phyloP scores from a whole-genome alignment of 2,888 invertebrate genomes.

The Enchytraeus crypticus region DNA sequence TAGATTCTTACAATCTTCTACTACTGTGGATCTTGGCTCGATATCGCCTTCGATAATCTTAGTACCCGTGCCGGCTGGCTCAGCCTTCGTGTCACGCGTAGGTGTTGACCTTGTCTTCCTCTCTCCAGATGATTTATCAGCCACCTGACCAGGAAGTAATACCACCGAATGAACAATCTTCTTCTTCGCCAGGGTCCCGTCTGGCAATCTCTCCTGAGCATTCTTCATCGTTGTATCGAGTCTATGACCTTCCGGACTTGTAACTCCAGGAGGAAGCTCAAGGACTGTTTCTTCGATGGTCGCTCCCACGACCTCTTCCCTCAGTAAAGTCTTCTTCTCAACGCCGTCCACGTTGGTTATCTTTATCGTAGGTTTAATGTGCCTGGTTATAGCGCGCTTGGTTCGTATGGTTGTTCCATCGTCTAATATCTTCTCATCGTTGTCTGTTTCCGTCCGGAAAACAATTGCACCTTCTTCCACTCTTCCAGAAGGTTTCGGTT shows the following conservation, averaged over 20 bases:
- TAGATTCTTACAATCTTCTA: slow-evolving; percentile 5
- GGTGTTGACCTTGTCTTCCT: not conserved
- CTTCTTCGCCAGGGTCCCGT: not conserved
- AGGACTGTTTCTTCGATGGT: slow-evolving; percentile 5
- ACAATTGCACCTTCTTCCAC: slow-evolving; percentile 3
- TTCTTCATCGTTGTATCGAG: not conserved
- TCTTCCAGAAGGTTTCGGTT: not conserved
- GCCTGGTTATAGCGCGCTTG: slow-evolving; percentile 3
- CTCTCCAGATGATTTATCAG: not conserved
- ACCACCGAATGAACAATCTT: not conserved
- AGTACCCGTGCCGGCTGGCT: not conserved
- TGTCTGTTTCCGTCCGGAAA: not conserved
- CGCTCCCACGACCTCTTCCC: slow-evolving; percentile 4
- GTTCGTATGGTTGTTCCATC: slow-evolving; percentile 5
- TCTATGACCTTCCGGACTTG: not conserved
- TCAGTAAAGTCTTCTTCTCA: not conserved
- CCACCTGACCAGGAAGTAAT: not conserved
- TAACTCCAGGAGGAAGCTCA: slow-evolving; percentile 5
- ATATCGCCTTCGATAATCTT: slow-evolving; percentile 6
- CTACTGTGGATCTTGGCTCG: slow-evolving; percentile 6
- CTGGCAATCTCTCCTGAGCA: not conserved
- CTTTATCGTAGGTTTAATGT: slow-evolving; percentile 4
- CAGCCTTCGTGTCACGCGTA: not conserved
- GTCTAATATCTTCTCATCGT: slow-evolving; percentile 4
- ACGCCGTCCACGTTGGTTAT: slow-evolving; percentile 1